Evolutionary conservation across 2,797 vertebrate genomes (phyloP).

Genomic region (Esox lucius): DNA sequence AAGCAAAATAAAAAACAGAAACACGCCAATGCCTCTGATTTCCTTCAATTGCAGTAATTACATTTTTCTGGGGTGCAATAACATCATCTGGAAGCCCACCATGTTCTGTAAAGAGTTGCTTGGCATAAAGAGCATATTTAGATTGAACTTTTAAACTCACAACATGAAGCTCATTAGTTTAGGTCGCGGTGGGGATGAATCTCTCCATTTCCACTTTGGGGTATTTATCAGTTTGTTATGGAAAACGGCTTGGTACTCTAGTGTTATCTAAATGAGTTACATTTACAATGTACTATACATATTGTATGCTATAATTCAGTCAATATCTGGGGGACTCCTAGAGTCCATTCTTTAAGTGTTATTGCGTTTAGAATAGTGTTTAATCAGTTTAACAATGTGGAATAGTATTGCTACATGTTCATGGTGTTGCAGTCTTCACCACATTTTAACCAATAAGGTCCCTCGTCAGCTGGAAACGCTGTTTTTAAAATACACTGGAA

Average conservation of each 20-base stretch:
- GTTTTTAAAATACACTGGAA: not conserved
- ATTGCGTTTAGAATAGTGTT: no score
- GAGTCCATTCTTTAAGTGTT: no score
- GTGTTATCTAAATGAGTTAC: not conserved
- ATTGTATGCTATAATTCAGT: no score
- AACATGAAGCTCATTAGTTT: not conserved
- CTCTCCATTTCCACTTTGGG: not conserved
- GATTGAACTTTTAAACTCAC: not conserved
- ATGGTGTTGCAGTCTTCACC: not conserved
- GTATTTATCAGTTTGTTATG: not conserved
- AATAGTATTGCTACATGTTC: no score
- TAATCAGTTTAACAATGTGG: no score
- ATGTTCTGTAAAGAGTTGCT: not conserved
- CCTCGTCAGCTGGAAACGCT: not conserved
- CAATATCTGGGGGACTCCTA: no score
- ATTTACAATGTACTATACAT: no score
- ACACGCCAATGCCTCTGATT: not conserved
- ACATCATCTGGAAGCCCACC: conserved; percentile 6
- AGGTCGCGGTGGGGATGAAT: not conserved
- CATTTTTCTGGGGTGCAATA: not conserved
- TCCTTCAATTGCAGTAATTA: not conserved
- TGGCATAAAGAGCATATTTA: not conserved
- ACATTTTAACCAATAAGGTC: not conserved
- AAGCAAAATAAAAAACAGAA: not conserved
- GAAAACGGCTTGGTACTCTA: not conserved